Evolutionary conservation across 2,113 vertebrate species (phyloP).

Genomic region (Scomber colias): DNA sequence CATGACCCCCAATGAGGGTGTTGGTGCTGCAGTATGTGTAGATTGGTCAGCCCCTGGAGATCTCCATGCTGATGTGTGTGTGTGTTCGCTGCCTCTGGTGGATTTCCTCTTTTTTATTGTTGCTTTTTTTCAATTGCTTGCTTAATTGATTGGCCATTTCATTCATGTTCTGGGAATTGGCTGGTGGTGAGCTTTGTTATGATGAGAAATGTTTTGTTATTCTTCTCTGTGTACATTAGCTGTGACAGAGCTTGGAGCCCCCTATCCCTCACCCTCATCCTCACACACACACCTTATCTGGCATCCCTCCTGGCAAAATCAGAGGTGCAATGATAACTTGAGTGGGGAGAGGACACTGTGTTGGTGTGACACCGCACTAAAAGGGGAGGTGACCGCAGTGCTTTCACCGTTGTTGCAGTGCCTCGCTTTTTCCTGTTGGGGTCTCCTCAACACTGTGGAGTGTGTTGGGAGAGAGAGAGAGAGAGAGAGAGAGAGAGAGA

Average conservation of each 20-base stretch:
- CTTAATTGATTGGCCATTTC: conserved; percentile 75
- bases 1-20: conserved; percentile 41
- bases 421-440: conserved; percentile 70
- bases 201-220: conserved; percentile 17
- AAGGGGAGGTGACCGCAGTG: conserved; percentile 83
- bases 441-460: conserved; percentile 75
- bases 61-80: conserved; percentile 51
- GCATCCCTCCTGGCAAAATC: conserved; percentile 19
- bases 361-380: conserved; percentile 81
- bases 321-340: conserved; percentile 52
- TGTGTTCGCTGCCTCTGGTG: conserved; percentile 47
- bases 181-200: conserved; percentile 52
- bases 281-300: conserved; percentile 25
- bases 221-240: conserved; percentile 1
- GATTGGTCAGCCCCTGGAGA: conserved; percentile 64
- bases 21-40: conserved; percentile 61
- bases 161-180: conserved; percentile 69
- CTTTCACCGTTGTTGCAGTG: conserved; percentile 74
- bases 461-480: conserved; percentile 4
- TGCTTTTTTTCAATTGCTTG: conserved; percentile 35
- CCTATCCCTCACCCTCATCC: background rate
- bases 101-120: conserved; percentile 49
- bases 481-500: background rate
- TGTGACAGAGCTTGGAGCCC: conserved; percentile 32
- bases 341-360: conserved; percentile 30